Base-by-base conservation (phyloP, 1,140 invertebrate genomes). In the Propsilocerus akamusi region DNA sequence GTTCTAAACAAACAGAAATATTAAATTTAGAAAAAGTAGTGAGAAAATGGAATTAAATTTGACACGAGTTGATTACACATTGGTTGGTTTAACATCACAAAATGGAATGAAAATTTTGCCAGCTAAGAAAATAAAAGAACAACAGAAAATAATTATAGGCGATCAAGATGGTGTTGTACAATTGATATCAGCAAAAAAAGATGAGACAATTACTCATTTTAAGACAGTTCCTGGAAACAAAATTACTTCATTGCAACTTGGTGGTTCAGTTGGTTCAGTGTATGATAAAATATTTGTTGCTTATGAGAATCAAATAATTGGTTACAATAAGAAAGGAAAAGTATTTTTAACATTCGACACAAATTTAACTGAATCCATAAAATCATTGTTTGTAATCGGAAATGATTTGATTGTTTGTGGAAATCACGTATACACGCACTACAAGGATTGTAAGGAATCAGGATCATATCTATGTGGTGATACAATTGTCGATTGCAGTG, bases 331-430 rank as follows among this genome's bases (percentile, higher is more conserved):
- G 63, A 94, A 92, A 65, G 90, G 91, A 25, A 93, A 95, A 72
- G 75, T 93, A 53, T 96, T 96, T 66, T 70, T 94, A 1, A 77
- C 78, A 46, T 88, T 95, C 63, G 86, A 93, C 63, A 91, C 89
- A 2, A 87, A 86, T 58, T 71, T 94, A 32, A 86, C 89, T 3
- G 89, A 96, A 69, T 71, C 78, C 4, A 89, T 96, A 46, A 76
- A 75, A 41, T 78, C 80, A n/a, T 80, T 93, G 72, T 78, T 76
- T 64, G 80, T 92, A 23, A 73, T 78, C 57, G 86, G 83, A 51
- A 75, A 81, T 55, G 82, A 92, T 65, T 66, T 92, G 46, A 77
- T 90, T 51, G 73, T 85, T 0, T 79, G 81, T 62, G 86, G 87
- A 23, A 76, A 77, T 54, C 86, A 87, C 67, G 74, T 86, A 17